phyloP scores from a whole-genome alignment of 2,888 invertebrate species.

The Octonoba sinensis region DNA sequence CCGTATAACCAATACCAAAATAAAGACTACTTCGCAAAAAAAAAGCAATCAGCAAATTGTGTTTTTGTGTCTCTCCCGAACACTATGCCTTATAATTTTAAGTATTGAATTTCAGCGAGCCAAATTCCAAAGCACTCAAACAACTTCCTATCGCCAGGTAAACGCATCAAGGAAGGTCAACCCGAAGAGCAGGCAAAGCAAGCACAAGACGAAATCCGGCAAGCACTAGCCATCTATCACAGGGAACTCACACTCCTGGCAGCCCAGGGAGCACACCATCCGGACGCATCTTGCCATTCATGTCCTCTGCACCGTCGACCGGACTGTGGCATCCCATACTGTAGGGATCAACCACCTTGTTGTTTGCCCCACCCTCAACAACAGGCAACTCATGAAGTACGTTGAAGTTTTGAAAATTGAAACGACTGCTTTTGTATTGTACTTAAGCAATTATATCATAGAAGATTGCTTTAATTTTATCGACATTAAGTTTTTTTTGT shows the following conservation, averaged over 20 bases:
- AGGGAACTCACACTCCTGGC: slow-evolving; percentile 92
- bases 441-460: too few species aligned
- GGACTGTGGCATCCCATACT: slow-evolving; percentile 35
- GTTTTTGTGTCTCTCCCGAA: too few species aligned
- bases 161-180: slow-evolving; percentile 66
- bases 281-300: slow-evolving; percentile 45
- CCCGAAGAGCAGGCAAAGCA: slow-evolving; percentile 68
- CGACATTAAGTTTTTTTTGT: too few species aligned
- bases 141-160: slow-evolving; percentile 16
- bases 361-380: slow-evolving; percentile 36
- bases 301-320: slow-evolving; percentile 37
- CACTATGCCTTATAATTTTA: too few species aligned
- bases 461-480: too few species aligned
- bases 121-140: too few species aligned
- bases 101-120: too few species aligned
- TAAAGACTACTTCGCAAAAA: too few species aligned
- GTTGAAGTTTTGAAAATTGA: neutral
- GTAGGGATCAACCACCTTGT: slow-evolving; percentile 50
- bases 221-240: slow-evolving; percentile 92
- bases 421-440: too few species aligned
- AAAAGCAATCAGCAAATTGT: too few species aligned
- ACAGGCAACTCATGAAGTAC: slow-evolving; percentile 37
- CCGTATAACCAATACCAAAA: too few species aligned
- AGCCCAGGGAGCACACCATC: slow-evolving; percentile 72
- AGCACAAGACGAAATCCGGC: slow-evolving; percentile 87